phyloP scores from a whole-genome alignment of 1,140 invertebrate genomes.

The Gonatopus flavifemur region DNA sequence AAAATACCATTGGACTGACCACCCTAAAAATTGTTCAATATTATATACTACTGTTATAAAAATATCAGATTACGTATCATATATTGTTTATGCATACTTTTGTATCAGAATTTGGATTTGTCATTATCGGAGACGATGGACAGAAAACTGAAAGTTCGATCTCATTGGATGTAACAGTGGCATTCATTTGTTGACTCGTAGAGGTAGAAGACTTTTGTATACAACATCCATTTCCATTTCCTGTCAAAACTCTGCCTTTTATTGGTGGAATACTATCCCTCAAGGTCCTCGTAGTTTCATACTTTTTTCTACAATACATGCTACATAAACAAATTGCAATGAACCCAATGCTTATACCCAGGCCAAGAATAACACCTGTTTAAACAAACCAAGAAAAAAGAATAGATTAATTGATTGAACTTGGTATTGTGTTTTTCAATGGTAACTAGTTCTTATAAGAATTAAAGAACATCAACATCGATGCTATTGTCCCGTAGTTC shows the following conservation, averaged over 20 bases:
- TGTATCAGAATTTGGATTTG: constrained; percentile 43
- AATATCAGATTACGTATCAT: background rate
- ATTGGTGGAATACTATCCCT: constrained; percentile 40
- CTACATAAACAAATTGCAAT: constrained; percentile 51
- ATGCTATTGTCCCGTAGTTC: too few species aligned
- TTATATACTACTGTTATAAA: background rate
- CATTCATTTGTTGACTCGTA: constrained; percentile 37
- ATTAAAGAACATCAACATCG: too few species aligned
- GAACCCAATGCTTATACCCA: constrained; percentile 50
- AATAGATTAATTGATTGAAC: background rate
- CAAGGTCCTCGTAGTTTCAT: constrained; percentile 41
- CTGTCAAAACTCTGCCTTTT: constrained; percentile 37
- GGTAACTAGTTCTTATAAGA: too few species aligned
- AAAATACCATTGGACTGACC: constrained; percentile 51
- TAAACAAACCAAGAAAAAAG: constrained; percentile 3
- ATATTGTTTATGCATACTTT: constrained; percentile 30
- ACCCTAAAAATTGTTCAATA: constrained; percentile 43
- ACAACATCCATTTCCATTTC: constrained; percentile 49
- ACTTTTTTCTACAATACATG: constrained; percentile 50
- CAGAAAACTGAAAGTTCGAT: constrained; percentile 50
- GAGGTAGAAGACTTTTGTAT: constrained; percentile 45
- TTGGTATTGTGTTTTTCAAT: too few species aligned
- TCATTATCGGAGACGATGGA: constrained; percentile 43
- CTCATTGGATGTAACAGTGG: constrained; percentile 37
- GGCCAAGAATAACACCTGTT: constrained; percentile 47